Base-by-base conservation (phyloP, 2,113 vertebrate genomes). In the Engystomops pustulosus region DNA sequence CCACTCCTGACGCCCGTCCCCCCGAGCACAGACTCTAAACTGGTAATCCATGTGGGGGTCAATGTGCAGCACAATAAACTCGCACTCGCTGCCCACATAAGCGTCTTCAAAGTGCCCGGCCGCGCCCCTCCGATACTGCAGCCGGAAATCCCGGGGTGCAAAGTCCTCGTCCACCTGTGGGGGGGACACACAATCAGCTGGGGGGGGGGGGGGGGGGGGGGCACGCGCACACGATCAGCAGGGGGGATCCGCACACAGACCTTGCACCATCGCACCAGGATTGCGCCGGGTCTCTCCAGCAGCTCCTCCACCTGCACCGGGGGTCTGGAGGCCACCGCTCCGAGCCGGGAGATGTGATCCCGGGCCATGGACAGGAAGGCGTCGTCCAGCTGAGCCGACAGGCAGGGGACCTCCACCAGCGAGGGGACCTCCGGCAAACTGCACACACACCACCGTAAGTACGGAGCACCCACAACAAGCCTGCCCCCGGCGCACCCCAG, bases 381-480 rank as follows among this genome's bases (percentile, higher is more conserved):
- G 87, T 98, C 96, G 4, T 99, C 97, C 88, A 99, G 86, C 89
- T 99, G 97, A 85, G 97, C 98, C 3, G 98, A 99, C 44, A 99
- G 92, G 87, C 96, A 97, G 58, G 97, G 96, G 51, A 99, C 98
- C 0, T 99, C 98, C 87, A 97, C 97, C 90, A 99, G 86, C 1
- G 93, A 94, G 0, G 98, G 98, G n/a, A 99, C 96, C 94, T 99
- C 98, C 2, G 98, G 98, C 15, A 99, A 94, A 88, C 98, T 99
- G 88, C 30, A 69, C 85, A 91, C 86, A 88, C 58, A 86, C 38
- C 2, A 81, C 44, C 70, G 45, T 71, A n/a, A 71, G 32, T 36
- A 9, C 34, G 4, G 7, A 15, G 27, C 27, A 4, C 27, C 17
- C 6, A 20, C 15, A 4, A 14, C 17, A 18, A 9, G 17, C 65